A percentile compares a stretch with the other conserved stretches of the same genome.
Evolutionary conservation across 2,888 invertebrate genomes (phyloP).

Genomic region (Sinotaia quadrata): DNA sequence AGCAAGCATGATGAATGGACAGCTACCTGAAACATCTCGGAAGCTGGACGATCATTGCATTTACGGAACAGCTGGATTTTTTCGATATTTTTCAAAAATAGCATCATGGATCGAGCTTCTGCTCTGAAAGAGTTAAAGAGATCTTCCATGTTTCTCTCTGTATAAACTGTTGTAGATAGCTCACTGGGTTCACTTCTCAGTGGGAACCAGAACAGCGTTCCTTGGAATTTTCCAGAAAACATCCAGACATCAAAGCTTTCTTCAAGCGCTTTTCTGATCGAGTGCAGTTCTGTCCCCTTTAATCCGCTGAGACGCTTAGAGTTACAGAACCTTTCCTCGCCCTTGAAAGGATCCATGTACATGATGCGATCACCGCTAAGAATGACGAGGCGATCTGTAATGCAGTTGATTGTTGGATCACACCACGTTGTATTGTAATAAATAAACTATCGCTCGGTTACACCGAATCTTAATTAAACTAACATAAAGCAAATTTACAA

Average conservation of each 20-base stretch:
- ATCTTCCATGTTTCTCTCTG: neutral
- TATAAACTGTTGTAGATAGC: conserved; percentile 13
- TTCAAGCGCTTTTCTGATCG: neutral
- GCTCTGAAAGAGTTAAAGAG: conserved; percentile 3
- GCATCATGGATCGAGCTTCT: conserved; percentile 5
- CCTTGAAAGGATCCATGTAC: conserved; percentile 17
- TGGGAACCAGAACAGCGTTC: conserved; percentile 22
- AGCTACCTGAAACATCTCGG: conserved; percentile 9
- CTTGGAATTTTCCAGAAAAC: conserved; percentile 6
- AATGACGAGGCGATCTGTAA: conserved; percentile 9
- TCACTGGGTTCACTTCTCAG: neutral
- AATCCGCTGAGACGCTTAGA: neutral
- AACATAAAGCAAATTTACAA: no score
- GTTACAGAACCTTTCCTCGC: neutral
- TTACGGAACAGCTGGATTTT: conserved; percentile 44
- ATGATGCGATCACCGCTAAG: neutral
- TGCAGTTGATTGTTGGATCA: no score
- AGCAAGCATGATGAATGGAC: conserved; percentile 4
- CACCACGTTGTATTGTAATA: no score
- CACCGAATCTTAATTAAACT: no score
- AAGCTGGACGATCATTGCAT: neutral
- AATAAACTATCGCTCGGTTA: no score
- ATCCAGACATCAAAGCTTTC: conserved; percentile 46
- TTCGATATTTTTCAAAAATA: conserved; percentile 19
- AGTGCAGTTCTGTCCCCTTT: conserved; percentile 2